phyloP scores from a whole-genome alignment of 35 echinoderm and acorn worm genomes.

The Patiria miniata region DNA sequence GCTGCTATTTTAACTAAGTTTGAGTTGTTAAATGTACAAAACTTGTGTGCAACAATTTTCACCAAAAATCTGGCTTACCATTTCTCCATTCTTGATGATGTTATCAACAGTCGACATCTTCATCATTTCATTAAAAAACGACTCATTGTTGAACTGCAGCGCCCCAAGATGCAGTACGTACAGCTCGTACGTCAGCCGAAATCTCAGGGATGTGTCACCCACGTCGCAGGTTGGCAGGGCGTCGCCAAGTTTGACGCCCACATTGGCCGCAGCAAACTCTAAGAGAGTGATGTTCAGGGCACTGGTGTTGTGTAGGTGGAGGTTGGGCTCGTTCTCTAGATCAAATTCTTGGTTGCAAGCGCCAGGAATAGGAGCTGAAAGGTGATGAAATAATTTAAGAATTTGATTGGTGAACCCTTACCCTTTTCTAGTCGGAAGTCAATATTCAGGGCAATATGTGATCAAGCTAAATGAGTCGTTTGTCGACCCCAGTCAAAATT shows the following conservation, averaged over 20 bases:
- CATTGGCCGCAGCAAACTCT: conserved; percentile 56
- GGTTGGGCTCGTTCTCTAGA: conserved; percentile 59
- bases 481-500: too few species aligned
- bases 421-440: too few species aligned
- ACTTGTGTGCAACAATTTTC: too few species aligned
- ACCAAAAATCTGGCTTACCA: too few species aligned
- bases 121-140: conserved; percentile 33
- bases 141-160: background rate
- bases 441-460: too few species aligned
- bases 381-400: background rate
- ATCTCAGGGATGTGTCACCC: background rate
- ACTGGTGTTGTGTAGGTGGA: conserved; percentile 37
- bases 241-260: conserved; percentile 9
- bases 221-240: conserved; percentile 22
- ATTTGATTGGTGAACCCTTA: too few species aligned
- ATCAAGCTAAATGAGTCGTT: too few species aligned
- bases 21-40: too few species aligned
- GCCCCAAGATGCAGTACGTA: conserved; percentile 41
- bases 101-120: conserved; percentile 44
- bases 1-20: too few species aligned
- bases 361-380: conserved; percentile 56
- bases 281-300: conserved; percentile 39
- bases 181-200: conserved; percentile 33
- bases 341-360: conserved; percentile 61
- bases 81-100: conserved; percentile 52